Percentiles rank a stretch among this genome's conserved stretches.
Conservation (phyloP, 2,888 invertebrate species). For the Cylindroiulus punctatus region DNA sequence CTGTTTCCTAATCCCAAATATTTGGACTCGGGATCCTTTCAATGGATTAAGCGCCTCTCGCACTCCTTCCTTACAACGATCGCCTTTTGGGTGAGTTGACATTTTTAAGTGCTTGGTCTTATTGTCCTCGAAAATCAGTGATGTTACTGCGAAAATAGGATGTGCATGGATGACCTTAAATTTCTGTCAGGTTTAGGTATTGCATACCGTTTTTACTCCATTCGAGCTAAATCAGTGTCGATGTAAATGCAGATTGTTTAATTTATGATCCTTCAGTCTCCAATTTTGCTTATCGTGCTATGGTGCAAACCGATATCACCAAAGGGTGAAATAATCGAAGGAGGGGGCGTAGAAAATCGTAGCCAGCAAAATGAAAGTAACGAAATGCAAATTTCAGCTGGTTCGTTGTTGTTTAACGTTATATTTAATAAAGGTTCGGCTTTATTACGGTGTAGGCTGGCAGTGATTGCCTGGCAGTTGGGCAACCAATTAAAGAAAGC, state of each 20-base stretch:
- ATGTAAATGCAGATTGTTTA: too few species aligned
- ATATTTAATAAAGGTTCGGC: too few species aligned
- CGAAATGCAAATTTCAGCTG: too few species aligned
- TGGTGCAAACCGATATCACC: neutral
- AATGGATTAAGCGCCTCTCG: conserved; percentile 4
- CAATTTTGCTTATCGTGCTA: neutral
- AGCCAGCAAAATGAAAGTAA: too few species aligned
- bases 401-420: too few species aligned
- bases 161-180: neutral
- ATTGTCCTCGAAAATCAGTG: neutral
- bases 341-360: too few species aligned
- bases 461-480: too few species aligned
- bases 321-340: too few species aligned
- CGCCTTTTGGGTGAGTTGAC: neutral
- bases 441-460: too few species aligned
- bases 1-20: neutral
- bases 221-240: too few species aligned
- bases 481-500: too few species aligned
- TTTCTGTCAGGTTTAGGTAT: neutral
- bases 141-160: neutral
- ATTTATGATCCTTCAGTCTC: neutral
- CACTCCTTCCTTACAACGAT: neutral
- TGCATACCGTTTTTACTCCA: neutral
- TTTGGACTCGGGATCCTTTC: neutral
- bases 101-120: neutral